These are phyloP conservation scores for Podarcis muralis DNA, from an alignment of 2,113 vertebrate genomes.

Conservation along the genomic window DNA sequence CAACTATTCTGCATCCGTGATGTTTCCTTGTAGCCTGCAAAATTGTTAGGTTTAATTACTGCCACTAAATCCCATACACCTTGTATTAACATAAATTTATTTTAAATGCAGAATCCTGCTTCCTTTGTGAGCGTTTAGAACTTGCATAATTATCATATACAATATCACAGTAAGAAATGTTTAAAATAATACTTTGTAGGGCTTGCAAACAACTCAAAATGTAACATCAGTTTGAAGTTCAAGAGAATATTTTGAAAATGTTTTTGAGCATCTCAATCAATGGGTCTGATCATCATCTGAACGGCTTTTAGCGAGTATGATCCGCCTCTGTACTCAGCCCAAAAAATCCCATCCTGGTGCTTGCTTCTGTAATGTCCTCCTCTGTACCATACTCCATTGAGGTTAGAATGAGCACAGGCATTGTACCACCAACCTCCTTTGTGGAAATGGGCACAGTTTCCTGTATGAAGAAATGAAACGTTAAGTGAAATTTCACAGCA, in stretches of 20 bases:
- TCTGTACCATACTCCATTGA: slow-evolving; percentile 97
- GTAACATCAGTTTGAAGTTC: slow-evolving; percentile 49
- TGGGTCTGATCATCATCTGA: slow-evolving; percentile 95
- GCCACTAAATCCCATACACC: slow-evolving; percentile 30
- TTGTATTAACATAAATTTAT: slow-evolving; percentile 55
- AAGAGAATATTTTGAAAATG: neutral
- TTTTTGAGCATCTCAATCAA: slow-evolving; percentile 80
- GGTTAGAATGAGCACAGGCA: slow-evolving; percentile 94
- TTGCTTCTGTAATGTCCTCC: slow-evolving; percentile 98
- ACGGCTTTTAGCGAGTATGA: slow-evolving; percentile 94
- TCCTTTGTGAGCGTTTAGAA: slow-evolving; percentile 40
- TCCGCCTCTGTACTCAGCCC: slow-evolving; percentile 96
- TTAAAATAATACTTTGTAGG: slow-evolving; percentile 47
- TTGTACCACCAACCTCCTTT: slow-evolving; percentile 99
- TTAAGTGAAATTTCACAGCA: neutral
- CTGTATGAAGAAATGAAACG: slow-evolving; percentile 67
- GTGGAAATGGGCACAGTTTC: slow-evolving; percentile 98
- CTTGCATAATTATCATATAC: slow-evolving; percentile 49
- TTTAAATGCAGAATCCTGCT: slow-evolving; percentile 48
- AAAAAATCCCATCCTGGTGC: slow-evolving; percentile 96
- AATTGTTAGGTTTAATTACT: slow-evolving; percentile 44
- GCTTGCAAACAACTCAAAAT: slow-evolving; percentile 64
- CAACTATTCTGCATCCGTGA: slow-evolving; percentile 55
- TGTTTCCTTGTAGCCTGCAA: slow-evolving; percentile 58
- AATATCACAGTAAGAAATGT: slow-evolving; percentile 58